phyloP scores from a whole-genome alignment of 2,113 vertebrate genomes.

The Cnemophilus loriae region DNA sequence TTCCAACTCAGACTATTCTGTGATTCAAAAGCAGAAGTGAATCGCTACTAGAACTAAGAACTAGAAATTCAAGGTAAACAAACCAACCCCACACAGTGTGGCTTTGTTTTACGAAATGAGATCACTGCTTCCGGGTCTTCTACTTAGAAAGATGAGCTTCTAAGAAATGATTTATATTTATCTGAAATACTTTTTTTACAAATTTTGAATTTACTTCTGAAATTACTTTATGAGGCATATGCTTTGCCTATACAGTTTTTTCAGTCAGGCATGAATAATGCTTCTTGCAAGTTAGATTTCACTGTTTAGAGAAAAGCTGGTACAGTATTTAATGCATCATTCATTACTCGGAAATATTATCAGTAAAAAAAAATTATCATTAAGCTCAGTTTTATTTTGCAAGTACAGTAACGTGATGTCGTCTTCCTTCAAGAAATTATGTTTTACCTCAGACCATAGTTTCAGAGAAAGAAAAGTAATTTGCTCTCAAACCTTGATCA shows the following conservation, averaged over 20 bases:
- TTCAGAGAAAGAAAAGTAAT: not conserved
- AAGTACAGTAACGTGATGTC: not conserved
- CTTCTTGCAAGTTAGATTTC: not conserved
- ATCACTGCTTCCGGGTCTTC: not conserved
- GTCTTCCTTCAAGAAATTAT: not conserved
- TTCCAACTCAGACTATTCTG: not conserved
- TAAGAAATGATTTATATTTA: not conserved
- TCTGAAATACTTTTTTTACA: not conserved
- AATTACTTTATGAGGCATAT: not conserved
- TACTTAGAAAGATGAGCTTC: not conserved
- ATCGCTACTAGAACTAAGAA: not conserved
- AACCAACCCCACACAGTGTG: not conserved
- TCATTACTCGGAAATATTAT: not conserved
- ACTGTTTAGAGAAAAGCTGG: not conserved
- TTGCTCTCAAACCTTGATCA: not conserved
- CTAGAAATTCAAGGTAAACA: not conserved
- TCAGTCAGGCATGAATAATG: not conserved
- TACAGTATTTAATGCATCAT: not conserved
- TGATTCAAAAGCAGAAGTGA: not conserved
- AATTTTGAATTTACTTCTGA: not conserved
- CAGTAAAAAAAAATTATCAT: not conserved
- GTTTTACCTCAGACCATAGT: not conserved
- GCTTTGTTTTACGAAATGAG: rapidly evolving
- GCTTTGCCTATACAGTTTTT: not conserved
- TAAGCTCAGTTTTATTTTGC: not conserved